Conservation (phyloP, 1,140 invertebrate genomes). For the Euura lappo region DNA sequence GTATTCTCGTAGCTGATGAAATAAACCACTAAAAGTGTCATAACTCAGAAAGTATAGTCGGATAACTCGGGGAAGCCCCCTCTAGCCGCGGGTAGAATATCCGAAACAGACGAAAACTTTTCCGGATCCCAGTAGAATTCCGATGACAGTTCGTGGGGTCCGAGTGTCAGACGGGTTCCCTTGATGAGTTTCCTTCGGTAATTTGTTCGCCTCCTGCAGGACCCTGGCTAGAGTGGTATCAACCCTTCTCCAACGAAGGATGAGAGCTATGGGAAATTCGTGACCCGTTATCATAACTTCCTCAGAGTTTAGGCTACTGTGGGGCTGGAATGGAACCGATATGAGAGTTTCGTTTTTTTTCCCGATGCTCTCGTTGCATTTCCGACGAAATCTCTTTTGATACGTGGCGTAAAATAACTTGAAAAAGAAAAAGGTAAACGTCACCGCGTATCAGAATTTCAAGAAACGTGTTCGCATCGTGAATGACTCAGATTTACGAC, state of each 20-base stretch:
- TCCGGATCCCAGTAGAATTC: neutral
- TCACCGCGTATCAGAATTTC: too few species aligned
- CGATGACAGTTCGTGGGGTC: neutral
- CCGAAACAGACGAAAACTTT: neutral
- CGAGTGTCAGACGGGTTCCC: neutral
- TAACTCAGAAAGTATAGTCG: neutral
- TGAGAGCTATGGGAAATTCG: neutral
- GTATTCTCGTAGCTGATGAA: neutral
- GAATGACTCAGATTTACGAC: too few species aligned
- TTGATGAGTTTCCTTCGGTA: conserved; percentile 4
- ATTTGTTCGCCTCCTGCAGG: neutral
- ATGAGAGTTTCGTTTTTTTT: neutral
- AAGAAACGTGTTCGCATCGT: too few species aligned
- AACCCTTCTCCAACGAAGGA: neutral
- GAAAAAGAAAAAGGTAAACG: too few species aligned
- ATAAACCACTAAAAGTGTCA: neutral
- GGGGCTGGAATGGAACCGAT: neutral
- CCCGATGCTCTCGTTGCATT: too few species aligned
- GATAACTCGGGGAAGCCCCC: neutral
- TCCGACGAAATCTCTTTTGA: too few species aligned
- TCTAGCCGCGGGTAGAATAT: neutral
- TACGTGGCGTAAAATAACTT: too few species aligned
- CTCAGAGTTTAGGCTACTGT: neutral
- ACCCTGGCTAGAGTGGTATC: neutral
- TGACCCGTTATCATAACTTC: neutral